Conservation (phyloP, 2,113 vertebrate species). For the Symphodus melops region DNA sequence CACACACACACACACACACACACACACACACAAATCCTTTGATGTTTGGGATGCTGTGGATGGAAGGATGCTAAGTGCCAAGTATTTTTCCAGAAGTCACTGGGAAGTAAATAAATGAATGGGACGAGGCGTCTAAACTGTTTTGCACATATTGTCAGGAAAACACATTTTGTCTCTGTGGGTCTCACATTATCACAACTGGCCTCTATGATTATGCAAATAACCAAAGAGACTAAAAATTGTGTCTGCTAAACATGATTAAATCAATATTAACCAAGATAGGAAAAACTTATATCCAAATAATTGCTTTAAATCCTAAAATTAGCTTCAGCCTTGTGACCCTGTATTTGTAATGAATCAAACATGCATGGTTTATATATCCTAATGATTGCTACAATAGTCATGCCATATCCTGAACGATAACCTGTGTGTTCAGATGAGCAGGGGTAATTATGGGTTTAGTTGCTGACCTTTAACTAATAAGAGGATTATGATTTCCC, state of each 20-base stretch:
- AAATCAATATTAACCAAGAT: not conserved
- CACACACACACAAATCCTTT: constrained; percentile 41
- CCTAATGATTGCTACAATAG: not conserved
- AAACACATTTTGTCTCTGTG: constrained; percentile 49
- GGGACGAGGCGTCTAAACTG: constrained; percentile 33
- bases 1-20: constrained; percentile 33
- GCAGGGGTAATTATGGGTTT: not conserved
- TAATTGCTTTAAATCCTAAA: no score
- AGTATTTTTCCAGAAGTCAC: constrained; percentile 63
- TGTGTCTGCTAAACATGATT: constrained; percentile 12
- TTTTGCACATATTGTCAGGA: constrained; percentile 31
- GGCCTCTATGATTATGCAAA: constrained; percentile 21
- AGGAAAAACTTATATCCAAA: no score
- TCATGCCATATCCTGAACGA: not conserved
- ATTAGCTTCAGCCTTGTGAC: constrained; percentile 5
- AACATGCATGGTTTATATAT: not conserved
- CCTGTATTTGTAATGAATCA: not conserved
- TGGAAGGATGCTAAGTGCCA: constrained; percentile 58
- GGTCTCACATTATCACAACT: constrained; percentile 34
- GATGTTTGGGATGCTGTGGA: constrained; percentile 51
- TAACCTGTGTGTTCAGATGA: not conserved
- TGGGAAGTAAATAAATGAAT: constrained; percentile 66
- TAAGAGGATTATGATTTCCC: constrained; percentile 10
- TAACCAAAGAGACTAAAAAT: constrained; percentile 1
- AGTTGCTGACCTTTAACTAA: constrained; percentile 3